Conservation (phyloP, 2,888 invertebrate genomes). For the Napeogenes inachia region DNA sequence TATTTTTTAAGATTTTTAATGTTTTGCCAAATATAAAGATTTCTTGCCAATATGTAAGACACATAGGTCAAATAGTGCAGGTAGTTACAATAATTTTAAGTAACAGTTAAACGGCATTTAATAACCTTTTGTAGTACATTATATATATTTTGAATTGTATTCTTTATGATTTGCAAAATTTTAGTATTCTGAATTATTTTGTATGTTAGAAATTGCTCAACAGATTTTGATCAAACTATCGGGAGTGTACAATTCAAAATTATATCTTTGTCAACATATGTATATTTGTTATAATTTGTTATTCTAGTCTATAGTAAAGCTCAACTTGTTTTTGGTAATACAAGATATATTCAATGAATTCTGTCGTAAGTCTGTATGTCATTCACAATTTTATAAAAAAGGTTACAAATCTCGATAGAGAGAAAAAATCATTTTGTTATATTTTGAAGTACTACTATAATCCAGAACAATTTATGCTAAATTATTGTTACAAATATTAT, state of each 20-base stretch:
- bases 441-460: no score
- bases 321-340: constrained; percentile 45
- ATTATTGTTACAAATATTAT: constrained; percentile 2
- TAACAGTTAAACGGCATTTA: constrained; percentile 7
- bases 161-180: not conserved
- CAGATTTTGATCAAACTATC: constrained; percentile 4
- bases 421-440: no score
- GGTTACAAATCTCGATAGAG: no score
- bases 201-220: not conserved
- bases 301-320: constrained; percentile 71
- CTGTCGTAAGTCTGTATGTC: not conserved
- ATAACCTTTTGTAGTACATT: not conserved
- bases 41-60: constrained; percentile 53
- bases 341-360: not conserved
- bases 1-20: constrained; percentile 17
- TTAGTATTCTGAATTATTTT: not conserved
- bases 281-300: constrained; percentile 40
- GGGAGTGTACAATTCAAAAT: constrained; percentile 4
- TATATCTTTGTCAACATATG: constrained; percentile 8
- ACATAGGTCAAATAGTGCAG: constrained; percentile 6
- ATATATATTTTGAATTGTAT: constrained; percentile 4
- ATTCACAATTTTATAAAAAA: no score
- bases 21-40: constrained; percentile 48
- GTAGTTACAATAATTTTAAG: constrained; percentile 18
- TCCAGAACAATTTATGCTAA: not conserved